These are phyloP conservation scores for Alosa alosa DNA, from an alignment of 2,113 vertebrate genomes.

Conservation along the genomic window DNA sequence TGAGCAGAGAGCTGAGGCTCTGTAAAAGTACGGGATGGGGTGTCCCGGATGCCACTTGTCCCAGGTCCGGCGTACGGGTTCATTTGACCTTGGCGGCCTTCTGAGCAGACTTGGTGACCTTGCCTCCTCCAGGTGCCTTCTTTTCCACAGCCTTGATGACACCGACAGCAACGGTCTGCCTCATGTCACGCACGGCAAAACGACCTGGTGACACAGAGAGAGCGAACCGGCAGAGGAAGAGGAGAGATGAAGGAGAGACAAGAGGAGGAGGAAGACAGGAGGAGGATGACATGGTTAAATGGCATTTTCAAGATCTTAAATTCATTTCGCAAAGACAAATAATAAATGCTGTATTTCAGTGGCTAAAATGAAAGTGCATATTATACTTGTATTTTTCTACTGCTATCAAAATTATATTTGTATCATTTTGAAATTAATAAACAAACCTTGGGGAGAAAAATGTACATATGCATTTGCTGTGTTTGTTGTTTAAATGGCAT, in stretches of 20 bases:
- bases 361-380: not conserved
- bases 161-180: slow-evolving; percentile 76
- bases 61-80: slow-evolving; percentile 53
- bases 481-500: not conserved
- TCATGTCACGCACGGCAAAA: slow-evolving; percentile 76
- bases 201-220: slow-evolving; percentile 53
- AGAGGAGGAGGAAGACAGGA: not conserved
- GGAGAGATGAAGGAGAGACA: not conserved
- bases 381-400: too few species aligned
- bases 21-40: slow-evolving; percentile 52
- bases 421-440: too few species aligned
- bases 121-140: slow-evolving; percentile 60
- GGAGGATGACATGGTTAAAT: not conserved
- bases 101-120: slow-evolving; percentile 76
- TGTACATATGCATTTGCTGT: not conserved
- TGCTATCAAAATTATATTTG: too few species aligned
- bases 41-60: slow-evolving; percentile 41
- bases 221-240: not conserved
- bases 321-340: too few species aligned
- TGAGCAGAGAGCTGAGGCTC: slow-evolving; percentile 68
- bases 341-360: too few species aligned
- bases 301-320: not conserved
- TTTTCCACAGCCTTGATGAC: slow-evolving; percentile 78
- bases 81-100: slow-evolving; percentile 76
- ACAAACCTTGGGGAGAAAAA: too few species aligned